These are phyloP conservation scores for Lymantria monacha DNA, from an alignment of 2,888 invertebrate species.

Conservation along the genomic window DNA sequence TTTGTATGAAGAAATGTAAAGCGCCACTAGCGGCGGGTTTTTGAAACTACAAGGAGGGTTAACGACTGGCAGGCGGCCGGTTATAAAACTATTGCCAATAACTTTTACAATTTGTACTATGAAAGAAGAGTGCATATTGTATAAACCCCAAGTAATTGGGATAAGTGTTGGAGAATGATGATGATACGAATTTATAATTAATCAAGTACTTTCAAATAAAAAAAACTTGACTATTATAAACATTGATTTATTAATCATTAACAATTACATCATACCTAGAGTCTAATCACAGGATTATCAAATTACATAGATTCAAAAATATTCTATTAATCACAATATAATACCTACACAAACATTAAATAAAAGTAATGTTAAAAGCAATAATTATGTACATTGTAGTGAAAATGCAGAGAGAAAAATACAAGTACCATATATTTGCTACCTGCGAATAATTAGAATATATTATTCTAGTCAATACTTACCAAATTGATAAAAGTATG, in stretches of 20 bases:
- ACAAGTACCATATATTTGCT: slow-evolving; percentile 21
- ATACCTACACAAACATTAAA: slow-evolving; percentile 14
- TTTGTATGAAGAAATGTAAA: too few species aligned
- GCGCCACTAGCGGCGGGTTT: too few species aligned
- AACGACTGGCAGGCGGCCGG: too few species aligned
- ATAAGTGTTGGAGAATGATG: too few species aligned
- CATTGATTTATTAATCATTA: slow-evolving; percentile 62
- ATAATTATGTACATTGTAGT: slow-evolving; percentile 8
- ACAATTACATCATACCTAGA: slow-evolving; percentile 56
- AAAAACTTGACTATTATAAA: slow-evolving; percentile 35
- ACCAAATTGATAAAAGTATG: slow-evolving; percentile 14
- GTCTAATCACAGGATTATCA: slow-evolving; percentile 65
- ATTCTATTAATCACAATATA: slow-evolving; percentile 41
- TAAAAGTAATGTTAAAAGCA: slow-evolving; percentile 32
- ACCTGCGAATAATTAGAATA: slow-evolving; percentile 23
- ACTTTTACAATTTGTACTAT: too few species aligned
- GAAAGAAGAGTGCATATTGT: too few species aligned
- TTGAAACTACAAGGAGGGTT: too few species aligned
- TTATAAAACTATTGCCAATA: too few species aligned
- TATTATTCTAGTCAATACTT: slow-evolving; percentile 19
- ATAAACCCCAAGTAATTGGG: too few species aligned
- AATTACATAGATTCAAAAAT: slow-evolving; percentile 53
- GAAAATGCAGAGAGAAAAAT: slow-evolving; percentile 8
- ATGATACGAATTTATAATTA: too few species aligned
- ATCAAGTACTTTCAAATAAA: neutral